Conservation (phyloP, 2,797 vertebrate species). For the Aphelocoma californica region DNA sequence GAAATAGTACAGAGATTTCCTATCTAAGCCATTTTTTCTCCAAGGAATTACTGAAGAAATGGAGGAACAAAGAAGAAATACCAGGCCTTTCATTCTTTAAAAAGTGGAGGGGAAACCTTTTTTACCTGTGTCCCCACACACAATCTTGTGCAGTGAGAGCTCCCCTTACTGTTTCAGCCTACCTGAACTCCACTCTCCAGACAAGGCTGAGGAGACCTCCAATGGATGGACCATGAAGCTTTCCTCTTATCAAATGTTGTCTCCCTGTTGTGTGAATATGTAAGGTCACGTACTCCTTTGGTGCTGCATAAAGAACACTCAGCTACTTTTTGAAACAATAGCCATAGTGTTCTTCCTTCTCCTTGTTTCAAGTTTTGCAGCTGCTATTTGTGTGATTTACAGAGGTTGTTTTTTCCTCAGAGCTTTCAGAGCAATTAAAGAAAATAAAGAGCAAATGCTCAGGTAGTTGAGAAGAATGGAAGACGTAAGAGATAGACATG, state of each 20-base stretch:
- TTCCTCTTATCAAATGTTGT: background rate
- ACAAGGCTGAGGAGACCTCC: background rate
- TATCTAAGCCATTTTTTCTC: background rate
- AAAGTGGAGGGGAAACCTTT: background rate
- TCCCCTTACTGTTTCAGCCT: background rate
- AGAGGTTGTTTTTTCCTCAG: background rate
- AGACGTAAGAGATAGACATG: background rate
- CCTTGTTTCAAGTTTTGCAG: background rate
- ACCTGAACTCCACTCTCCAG: background rate
- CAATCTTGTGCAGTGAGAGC: background rate
- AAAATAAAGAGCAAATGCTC: background rate
- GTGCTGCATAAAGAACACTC: background rate
- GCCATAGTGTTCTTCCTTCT: background rate
- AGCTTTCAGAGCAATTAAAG: slow-evolving; percentile 17
- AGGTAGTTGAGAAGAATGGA: background rate
- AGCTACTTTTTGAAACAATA: slow-evolving; percentile 1
- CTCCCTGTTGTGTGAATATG: background rate
- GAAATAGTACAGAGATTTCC: background rate
- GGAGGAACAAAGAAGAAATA: background rate
- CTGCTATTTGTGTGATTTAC: background rate
- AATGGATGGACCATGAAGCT: background rate
- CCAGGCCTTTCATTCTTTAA: background rate
- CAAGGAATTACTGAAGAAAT: background rate
- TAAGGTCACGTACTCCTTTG: background rate
- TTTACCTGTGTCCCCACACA: background rate